Evolutionary conservation across 2,113 vertebrate species (phyloP).

Genomic region (Phocoena sinus): DNA sequence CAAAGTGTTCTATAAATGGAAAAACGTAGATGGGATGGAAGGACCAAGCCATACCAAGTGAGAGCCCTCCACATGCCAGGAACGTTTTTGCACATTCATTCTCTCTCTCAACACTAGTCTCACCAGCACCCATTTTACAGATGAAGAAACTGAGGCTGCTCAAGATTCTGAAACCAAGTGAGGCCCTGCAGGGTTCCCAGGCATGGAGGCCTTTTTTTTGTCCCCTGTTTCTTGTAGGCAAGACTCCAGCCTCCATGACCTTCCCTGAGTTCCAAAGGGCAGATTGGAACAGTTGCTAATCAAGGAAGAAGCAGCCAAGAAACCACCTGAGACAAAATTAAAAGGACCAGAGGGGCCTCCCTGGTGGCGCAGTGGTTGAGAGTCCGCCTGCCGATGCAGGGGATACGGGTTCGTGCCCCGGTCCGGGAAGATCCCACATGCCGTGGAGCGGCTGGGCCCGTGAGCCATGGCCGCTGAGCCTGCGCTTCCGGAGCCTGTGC

Average conservation of each 20-base stretch:
- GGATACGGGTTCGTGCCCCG: too few species aligned
- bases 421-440: too few species aligned
- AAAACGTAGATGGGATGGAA: background rate
- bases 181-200: background rate
- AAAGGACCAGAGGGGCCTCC: background rate
- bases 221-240: background rate
- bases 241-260: background rate
- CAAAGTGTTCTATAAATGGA: background rate
- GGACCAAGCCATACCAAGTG: background rate
- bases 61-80: background rate
- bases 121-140: background rate
- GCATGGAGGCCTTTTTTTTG: background rate
- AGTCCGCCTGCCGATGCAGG: too few species aligned
- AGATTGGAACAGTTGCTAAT: background rate
- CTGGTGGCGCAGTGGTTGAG: too few species aligned
- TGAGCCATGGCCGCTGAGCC: too few species aligned
- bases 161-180: background rate
- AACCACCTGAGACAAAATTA: background rate
- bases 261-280: background rate
- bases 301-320: background rate
- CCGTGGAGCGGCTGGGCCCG: too few species aligned
- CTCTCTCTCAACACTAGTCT: background rate
- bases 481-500: too few species aligned
- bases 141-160: background rate
- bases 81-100: rapidly evolving